phyloP scores from a whole-genome alignment of 2,888 invertebrate genomes.

The Drosophila neutralis region DNA sequence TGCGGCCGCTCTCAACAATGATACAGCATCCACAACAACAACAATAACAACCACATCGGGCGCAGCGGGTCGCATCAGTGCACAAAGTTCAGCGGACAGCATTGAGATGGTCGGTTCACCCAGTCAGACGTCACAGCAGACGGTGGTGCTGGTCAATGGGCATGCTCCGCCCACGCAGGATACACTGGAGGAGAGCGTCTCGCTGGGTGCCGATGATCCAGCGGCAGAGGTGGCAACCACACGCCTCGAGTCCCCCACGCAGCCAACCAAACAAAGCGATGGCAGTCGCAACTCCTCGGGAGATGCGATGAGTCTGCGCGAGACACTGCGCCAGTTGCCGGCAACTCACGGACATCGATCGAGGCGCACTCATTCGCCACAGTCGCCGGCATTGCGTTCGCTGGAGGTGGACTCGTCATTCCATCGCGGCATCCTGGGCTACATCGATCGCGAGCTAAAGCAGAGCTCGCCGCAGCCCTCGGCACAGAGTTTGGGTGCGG shows the following conservation, averaged over 20 bases:
- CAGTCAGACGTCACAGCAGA: conserved; percentile 78
- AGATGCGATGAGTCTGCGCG: conserved; percentile 83
- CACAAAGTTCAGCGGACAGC: conserved; percentile 74
- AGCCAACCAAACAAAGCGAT: conserved; percentile 69
- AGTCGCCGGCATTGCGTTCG: conserved; percentile 63
- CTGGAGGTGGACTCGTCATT: conserved; percentile 79
- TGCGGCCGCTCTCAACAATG: conserved; percentile 60
- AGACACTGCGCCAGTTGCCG: conserved; percentile 82
- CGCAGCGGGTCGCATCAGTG: conserved; percentile 68
- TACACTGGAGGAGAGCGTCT: conserved; percentile 47
- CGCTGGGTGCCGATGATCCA: conserved; percentile 54
- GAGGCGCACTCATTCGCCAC: conserved; percentile 79
- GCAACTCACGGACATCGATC: conserved; percentile 75
- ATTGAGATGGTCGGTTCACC: conserved; percentile 72
- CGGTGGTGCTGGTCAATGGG: conserved; percentile 82
- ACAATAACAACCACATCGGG: conserved; percentile 46
- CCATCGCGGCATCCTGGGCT: conserved; percentile 84
- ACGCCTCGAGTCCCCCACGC: conserved; percentile 68
- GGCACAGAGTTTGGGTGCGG: conserved; percentile 68
- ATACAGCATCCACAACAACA: conserved; percentile 37
- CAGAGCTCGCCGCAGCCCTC: conserved; percentile 82
- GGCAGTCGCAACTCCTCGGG: conserved; percentile 82
- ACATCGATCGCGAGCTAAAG: conserved; percentile 84
- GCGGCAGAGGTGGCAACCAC: conserved; percentile 26
- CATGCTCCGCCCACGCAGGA: conserved; percentile 69